Evolutionary conservation across 2,113 vertebrate genomes (phyloP).

Genomic region (Ancistrus triradiatus): DNA sequence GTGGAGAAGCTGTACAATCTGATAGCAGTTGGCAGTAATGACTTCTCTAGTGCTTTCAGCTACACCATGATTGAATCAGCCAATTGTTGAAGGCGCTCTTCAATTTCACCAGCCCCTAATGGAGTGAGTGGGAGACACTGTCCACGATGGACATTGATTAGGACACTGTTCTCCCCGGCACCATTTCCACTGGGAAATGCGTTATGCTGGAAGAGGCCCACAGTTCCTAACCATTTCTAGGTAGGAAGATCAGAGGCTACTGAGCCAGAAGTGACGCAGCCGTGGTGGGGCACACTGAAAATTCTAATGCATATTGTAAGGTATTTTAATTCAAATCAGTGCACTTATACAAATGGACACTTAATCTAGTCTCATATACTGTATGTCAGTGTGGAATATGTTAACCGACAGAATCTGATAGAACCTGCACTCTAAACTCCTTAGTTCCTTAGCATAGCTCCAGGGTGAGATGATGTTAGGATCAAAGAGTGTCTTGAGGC

Average conservation of each 20-base stretch:
- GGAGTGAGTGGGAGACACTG: background rate
- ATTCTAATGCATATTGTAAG: too few species aligned
- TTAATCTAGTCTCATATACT: conserved; percentile 4
- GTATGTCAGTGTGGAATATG: conserved; percentile 24
- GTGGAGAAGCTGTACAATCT: too few species aligned
- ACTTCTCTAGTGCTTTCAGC: background rate
- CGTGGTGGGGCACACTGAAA: background rate
- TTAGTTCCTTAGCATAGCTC: conserved; percentile 42
- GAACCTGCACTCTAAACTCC: conserved; percentile 39
- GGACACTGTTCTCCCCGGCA: conserved; percentile 37
- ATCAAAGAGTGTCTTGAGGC: conserved; percentile 52
- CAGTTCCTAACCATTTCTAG: background rate
- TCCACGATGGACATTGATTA: conserved; percentile 1
- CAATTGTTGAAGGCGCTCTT: conserved; percentile 35
- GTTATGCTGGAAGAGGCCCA: background rate
- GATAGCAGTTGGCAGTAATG: conserved; percentile 11
- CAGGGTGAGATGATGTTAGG: conserved; percentile 40
- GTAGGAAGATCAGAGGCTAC: background rate
- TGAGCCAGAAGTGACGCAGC: background rate
- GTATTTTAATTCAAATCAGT: conserved; percentile 5
- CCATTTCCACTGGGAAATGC: background rate
- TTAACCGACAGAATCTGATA: conserved; percentile 39
- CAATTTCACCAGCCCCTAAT: conserved; percentile 39
- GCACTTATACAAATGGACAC: conserved; percentile 21
- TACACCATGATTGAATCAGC: conserved; percentile 1